A percentile compares a stretch with the other conserved stretches of the same genome.
Evolutionary conservation across 2,888 invertebrate species (phyloP).

Genomic region (Drosophila hamatofila): DNA sequence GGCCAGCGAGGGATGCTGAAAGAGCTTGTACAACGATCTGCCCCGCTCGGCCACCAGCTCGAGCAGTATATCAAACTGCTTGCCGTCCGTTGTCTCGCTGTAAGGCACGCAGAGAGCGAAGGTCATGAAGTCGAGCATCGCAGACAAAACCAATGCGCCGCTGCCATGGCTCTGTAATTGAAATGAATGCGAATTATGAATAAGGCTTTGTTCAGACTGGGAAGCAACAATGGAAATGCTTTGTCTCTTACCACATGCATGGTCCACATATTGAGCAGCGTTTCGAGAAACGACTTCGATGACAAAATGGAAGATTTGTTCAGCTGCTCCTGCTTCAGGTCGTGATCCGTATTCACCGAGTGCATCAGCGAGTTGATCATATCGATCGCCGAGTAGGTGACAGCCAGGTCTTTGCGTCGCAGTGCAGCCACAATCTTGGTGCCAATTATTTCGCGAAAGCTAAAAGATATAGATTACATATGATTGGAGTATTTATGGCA

Average conservation of each 20-base stretch:
- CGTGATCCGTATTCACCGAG: slow-evolving; percentile 98
- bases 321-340: slow-evolving; percentile 98
- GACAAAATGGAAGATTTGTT: slow-evolving; percentile 98
- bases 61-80: slow-evolving; percentile 96
- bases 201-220: neutral
- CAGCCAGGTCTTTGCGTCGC: slow-evolving; percentile 93
- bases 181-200: neutral
- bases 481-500: neutral
- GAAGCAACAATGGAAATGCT: neutral
- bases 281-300: slow-evolving; percentile 95
- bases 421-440: slow-evolving; percentile 95
- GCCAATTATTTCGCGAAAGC: slow-evolving; percentile 98
- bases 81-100: slow-evolving; percentile 99
- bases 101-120: slow-evolving; percentile 99
- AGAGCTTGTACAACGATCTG: slow-evolving; percentile 94
- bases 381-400: slow-evolving; percentile 98
- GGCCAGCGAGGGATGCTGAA: slow-evolving; percentile 96
- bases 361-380: slow-evolving; percentile 99
- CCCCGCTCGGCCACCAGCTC: slow-evolving; percentile 98
- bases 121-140: slow-evolving; percentile 99
- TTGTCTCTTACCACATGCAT: slow-evolving; percentile 92
- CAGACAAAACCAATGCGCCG: slow-evolving; percentile 97
- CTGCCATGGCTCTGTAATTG: slow-evolving; percentile 92
- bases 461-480: slow-evolving; percentile 77
- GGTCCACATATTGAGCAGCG: slow-evolving; percentile 97